Percentiles rank a stretch among this genome's conserved stretches.
These are phyloP conservation scores for Poecile atricapillus DNA, from an alignment of 2,113 vertebrate species.

Conservation along the genomic window DNA sequence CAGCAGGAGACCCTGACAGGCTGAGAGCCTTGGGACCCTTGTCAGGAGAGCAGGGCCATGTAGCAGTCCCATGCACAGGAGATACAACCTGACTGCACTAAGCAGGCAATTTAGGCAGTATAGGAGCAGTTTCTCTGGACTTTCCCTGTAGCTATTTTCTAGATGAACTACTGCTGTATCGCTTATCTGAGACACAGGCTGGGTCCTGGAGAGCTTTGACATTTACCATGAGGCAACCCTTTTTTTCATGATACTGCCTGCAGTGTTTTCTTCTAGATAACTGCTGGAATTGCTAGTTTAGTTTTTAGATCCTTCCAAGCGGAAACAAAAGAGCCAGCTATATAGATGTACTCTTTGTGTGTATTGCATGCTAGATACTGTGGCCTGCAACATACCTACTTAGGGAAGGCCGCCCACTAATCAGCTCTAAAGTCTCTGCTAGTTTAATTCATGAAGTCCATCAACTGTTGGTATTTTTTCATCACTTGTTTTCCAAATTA, in stretches of 20 bases:
- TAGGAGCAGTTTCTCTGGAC: not conserved
- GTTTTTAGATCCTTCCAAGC: not conserved
- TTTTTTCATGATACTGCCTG: not conserved
- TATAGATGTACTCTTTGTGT: not conserved
- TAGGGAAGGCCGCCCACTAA: not conserved
- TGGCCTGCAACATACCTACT: not conserved
- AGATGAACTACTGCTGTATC: not conserved
- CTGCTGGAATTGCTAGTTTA: not conserved
- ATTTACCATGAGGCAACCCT: rapidly evolving
- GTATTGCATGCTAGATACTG: not conserved
- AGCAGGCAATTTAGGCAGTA: not conserved
- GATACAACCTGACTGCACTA: not conserved
- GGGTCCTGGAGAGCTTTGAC: not conserved
- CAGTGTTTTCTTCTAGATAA: not conserved
- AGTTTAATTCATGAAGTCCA: not conserved
- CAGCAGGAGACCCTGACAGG: not conserved
- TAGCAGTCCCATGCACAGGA: not conserved
- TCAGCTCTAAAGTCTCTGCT: not conserved
- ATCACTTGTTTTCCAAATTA: not conserved
- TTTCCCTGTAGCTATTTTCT: not conserved
- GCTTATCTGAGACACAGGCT: not conserved
- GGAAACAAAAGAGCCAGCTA: not conserved
- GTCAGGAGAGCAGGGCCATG: not conserved
- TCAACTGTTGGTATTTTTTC: not conserved
- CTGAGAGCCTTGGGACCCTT: not conserved